Percentiles rank a stretch among this genome's conserved stretches.
Conservation (phyloP, 92 coral and sea anemone genomes). For the Epizoanthus stellaris region DNA sequence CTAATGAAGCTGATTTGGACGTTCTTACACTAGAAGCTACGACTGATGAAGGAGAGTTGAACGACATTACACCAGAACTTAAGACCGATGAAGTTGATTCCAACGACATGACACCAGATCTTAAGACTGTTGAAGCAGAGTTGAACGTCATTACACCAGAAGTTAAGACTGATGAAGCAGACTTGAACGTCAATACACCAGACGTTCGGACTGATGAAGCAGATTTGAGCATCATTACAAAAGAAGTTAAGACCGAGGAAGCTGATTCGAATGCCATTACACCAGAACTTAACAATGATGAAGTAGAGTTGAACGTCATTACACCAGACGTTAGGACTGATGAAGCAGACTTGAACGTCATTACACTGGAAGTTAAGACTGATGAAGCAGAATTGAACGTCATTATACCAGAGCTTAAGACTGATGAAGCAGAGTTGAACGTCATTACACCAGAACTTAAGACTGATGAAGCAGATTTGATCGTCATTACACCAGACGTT, state of each 20-base stretch:
- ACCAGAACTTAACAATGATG: not conserved
- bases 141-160: not conserved
- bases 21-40: not conserved
- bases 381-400: not conserved
- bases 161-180: not conserved
- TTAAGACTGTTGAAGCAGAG: not conserved
- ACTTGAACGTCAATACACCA: not conserved
- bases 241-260: not conserved
- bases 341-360: not conserved
- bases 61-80: not conserved
- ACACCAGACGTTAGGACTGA: not conserved
- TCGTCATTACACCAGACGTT: not conserved
- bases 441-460: not conserved
- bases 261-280: not conserved
- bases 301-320: too few species aligned
- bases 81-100: not conserved
- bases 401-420: not conserved
- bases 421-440: not conserved
- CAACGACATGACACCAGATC: not conserved
- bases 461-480: not conserved
- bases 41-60: not conserved
- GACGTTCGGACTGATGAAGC: not conserved
- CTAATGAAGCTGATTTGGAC: not conserved
- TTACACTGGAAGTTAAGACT: not conserved
- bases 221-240: not conserved